A percentile compares a stretch with the other conserved stretches of the same genome.
Evolutionary conservation across 92 coral and sea anemone species (phyloP).

Genomic region (Zoanthus gigantus): DNA sequence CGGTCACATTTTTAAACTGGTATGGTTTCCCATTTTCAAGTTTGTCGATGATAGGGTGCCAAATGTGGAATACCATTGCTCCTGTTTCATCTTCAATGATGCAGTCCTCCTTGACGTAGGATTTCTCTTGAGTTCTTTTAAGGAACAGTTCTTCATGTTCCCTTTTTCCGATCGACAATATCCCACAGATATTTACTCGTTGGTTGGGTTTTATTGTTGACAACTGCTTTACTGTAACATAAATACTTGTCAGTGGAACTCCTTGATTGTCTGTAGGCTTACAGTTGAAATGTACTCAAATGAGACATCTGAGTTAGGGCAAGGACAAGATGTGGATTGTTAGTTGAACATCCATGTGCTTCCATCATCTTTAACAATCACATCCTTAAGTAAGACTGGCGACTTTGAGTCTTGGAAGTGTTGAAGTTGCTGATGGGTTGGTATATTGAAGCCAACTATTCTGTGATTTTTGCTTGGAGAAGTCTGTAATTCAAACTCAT

Average conservation of each 20-base stretch:
- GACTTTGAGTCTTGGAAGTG: constrained; percentile 37
- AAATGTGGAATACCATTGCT: constrained; percentile 41
- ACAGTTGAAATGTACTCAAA: constrained; percentile 34
- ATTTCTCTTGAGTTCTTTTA: constrained; percentile 35
- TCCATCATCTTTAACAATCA: constrained; percentile 28
- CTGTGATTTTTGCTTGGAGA: constrained; percentile 40
- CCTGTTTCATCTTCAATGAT: constrained; percentile 54
- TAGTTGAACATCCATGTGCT: constrained; percentile 54
- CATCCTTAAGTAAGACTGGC: constrained; percentile 46
- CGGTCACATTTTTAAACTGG: constrained; percentile 45
- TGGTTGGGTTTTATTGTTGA: constrained; percentile 48
- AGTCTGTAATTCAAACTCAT: constrained; percentile 51
- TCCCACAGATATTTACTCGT: constrained; percentile 49
- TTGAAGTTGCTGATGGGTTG: constrained; percentile 33
- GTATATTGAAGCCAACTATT: constrained; percentile 41
- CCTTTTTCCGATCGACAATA: constrained; percentile 49
- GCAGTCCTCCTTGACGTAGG: constrained; percentile 54
- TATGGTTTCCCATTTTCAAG: constrained; percentile 39
- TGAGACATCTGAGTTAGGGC: constrained; percentile 51
- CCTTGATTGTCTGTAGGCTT: constrained; percentile 41
- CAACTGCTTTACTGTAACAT: constrained; percentile 48
- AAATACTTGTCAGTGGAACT: constrained; percentile 29
- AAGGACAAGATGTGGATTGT: constrained; percentile 34
- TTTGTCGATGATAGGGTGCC: constrained; percentile 48
- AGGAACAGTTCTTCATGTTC: constrained; percentile 30